Evolutionary conservation across 2,797 vertebrate genomes (phyloP).

Genomic region (Poeciliopsis paucimaculata): DNA sequence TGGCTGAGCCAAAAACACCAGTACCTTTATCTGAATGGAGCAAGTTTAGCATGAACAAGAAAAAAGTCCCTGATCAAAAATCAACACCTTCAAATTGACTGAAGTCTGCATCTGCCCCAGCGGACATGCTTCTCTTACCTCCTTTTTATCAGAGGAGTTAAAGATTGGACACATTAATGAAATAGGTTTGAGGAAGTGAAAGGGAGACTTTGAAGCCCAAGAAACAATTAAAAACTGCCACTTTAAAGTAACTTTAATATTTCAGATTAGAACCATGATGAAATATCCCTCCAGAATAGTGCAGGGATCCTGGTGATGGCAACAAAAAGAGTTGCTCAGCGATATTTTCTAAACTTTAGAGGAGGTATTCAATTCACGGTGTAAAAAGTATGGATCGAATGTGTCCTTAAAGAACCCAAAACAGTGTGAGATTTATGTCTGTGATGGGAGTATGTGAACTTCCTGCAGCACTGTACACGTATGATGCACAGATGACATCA

Average conservation of each 20-base stretch:
- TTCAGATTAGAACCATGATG: neutral
- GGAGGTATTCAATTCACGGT: neutral
- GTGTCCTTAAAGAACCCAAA: neutral
- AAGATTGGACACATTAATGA: neutral
- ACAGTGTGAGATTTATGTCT: neutral
- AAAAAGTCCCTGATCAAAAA: neutral
- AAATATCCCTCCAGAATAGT: neutral
- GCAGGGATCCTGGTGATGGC: neutral
- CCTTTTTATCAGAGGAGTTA: neutral
- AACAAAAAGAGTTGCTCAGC: neutral
- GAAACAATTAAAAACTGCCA: neutral
- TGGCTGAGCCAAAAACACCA: neutral
- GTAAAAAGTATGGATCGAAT: neutral
- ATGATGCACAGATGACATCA: constrained; percentile 28
- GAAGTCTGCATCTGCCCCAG: neutral
- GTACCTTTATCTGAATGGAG: neutral
- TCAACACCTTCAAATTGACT: neutral
- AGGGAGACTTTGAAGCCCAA: neutral
- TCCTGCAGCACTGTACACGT: neutral
- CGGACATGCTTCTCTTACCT: no score
- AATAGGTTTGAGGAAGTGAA: neutral
- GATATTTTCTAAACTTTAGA: neutral
- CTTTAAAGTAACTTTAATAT: neutral
- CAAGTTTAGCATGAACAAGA: neutral
- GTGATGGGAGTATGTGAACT: neutral